Evolutionary conservation across 2,113 vertebrate genomes (phyloP), one percentile per base, ranked within the genome.

Genomic region (Ictalurus punctatus): DNA sequence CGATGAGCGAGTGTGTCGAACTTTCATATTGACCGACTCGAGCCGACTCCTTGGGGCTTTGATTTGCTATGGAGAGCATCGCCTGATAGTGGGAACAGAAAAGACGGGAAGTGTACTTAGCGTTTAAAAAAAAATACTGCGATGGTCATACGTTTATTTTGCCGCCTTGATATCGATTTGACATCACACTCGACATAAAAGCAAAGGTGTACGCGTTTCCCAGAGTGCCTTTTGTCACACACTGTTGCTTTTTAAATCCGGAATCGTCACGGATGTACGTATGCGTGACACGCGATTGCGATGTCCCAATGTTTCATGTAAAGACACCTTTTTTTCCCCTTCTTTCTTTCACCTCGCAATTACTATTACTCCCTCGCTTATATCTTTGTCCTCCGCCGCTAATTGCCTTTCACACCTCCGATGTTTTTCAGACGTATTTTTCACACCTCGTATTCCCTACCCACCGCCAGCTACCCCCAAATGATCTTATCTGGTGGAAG

Each of bases 341-440:
- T 48, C 37, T 67, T 74, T 37, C 61, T 40, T 84, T 30, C 65
- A 73, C 79, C 54, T 13, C 34, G 34, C 21, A 58, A 63, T 61
- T 19, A 54, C 30, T 61, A 19, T 91, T n/a, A 54, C 84, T 90
- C 73, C 63, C 81, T 85, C 73, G 37, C 87, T 69, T 85, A 86
- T 86, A 63, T 30, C 80, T 91, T 91, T 86, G 90, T 89, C 91
- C 61, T 59, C 74, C 58, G 83, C 80, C 79, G 89, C 93, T 96
- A 96, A 96, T 95, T 96, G 94, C 92, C 93, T 95, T 95, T 96
- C 94, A 92, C 95, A 95, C 95, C 92, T 95, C 90, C 86, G 83
- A 74, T 93, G 93, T 93, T 94, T 94, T 91, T 90, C 27, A 44
- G 90, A 91, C 83, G 59, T 34, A 90, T 89, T 89, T 78, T 89